Evolutionary conservation across 2,113 vertebrate species (phyloP).

Genomic region (Mellivora capensis): DNA sequence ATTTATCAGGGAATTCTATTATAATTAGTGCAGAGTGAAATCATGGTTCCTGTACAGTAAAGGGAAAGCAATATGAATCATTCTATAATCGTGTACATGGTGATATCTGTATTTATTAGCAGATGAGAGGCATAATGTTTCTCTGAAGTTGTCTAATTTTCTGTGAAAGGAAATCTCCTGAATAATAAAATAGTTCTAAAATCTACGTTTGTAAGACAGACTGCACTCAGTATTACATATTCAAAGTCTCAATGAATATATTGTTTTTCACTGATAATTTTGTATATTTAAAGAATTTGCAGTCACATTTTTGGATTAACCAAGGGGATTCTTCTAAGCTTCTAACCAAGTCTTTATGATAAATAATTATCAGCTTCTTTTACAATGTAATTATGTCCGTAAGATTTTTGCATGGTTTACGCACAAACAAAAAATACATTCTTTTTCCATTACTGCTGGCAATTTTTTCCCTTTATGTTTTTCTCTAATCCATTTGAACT

Average conservation of each 20-base stretch:
- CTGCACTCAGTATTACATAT: not conserved
- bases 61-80: not conserved
- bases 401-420: not conserved
- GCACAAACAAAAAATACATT: not conserved
- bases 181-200: not conserved
- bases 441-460: not conserved
- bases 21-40: not conserved
- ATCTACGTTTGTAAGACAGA: not conserved
- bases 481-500: conserved; percentile 32
- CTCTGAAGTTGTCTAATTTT: conserved; percentile 2
- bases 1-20: not conserved
- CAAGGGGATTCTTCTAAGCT: not conserved
- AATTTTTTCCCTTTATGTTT: not conserved
- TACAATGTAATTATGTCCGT: not conserved
- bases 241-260: not conserved
- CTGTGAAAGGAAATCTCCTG: not conserved
- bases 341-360: not conserved
- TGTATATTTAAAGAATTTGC: not conserved
- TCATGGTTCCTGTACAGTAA: not conserved
- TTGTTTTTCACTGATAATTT: not conserved
- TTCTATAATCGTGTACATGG: not conserved
- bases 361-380: not conserved
- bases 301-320: not conserved
- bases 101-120: not conserved
- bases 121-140: not conserved